phyloP scores from a whole-genome alignment of 2,888 invertebrate species.

The Emesis russula region DNA sequence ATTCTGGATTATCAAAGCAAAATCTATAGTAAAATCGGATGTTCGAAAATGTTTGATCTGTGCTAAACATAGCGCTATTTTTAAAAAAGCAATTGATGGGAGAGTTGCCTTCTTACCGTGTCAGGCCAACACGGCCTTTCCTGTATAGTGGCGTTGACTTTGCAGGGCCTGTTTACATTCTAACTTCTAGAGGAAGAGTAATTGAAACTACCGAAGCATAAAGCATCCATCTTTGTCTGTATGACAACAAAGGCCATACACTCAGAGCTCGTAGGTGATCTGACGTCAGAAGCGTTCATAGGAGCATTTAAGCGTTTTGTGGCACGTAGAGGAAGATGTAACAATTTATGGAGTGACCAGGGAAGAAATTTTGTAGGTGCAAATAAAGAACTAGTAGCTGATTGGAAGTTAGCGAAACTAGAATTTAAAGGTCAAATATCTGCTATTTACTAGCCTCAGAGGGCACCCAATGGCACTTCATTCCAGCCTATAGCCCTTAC shows the following conservation, averaged over 20 bases:
- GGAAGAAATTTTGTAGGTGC: slow-evolving; percentile 79
- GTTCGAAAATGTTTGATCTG: slow-evolving; percentile 32
- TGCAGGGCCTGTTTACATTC: slow-evolving; percentile 80
- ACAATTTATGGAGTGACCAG: slow-evolving; percentile 73
- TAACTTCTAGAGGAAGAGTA: slow-evolving; percentile 79
- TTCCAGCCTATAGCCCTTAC: not conserved
- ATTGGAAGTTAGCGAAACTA: slow-evolving; percentile 58
- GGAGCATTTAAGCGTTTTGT: slow-evolving; percentile 82
- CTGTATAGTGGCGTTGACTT: slow-evolving; percentile 83
- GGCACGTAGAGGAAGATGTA: slow-evolving; percentile 70
- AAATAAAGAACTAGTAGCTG: slow-evolving; percentile 57
- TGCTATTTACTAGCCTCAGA: not conserved
- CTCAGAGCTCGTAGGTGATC: slow-evolving; percentile 76
- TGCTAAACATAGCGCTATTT: not conserved
- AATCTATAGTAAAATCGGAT: slow-evolving; percentile 45
- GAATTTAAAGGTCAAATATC: slow-evolving; percentile 36
- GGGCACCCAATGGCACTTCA: not conserved
- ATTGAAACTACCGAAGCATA: slow-evolving; percentile 66
- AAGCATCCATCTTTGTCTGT: slow-evolving; percentile 83
- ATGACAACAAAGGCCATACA: slow-evolving; percentile 84
- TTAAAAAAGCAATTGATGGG: not conserved
- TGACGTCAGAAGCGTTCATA: slow-evolving; percentile 83
- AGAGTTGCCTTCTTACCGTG: slow-evolving; percentile 42
- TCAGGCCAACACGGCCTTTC: slow-evolving; percentile 82
- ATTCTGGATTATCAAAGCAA: slow-evolving; percentile 73